Conservation (phyloP, 2,113 vertebrate genomes). For the Galeopterus variegatus region DNA sequence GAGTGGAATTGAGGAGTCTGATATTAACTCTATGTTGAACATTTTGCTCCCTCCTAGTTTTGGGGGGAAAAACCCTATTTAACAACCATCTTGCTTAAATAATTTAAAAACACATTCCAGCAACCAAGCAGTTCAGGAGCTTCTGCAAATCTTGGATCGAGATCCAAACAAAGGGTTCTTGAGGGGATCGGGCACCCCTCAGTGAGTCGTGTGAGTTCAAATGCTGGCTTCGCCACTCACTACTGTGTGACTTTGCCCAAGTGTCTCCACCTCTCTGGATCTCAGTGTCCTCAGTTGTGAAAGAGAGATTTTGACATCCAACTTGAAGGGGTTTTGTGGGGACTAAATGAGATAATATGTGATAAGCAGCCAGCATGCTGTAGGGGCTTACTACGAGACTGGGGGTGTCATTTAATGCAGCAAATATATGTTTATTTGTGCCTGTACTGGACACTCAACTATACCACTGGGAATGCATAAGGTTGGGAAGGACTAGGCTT, state of each 20-base stretch:
- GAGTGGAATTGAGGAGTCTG: neutral
- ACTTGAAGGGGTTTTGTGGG: neutral
- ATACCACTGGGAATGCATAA: neutral
- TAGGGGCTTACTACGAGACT: rapidly evolving
- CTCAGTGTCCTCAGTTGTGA: neutral
- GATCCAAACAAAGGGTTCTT: too few species aligned
- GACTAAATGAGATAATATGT: neutral
- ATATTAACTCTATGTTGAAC: neutral
- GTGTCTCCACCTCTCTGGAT: neutral
- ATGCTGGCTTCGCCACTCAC: neutral
- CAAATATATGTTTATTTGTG: neutral
- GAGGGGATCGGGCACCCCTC: neutral
- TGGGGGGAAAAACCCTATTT: neutral
- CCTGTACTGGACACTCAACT: neutral
- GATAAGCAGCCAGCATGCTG: neutral
- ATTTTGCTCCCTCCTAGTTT: neutral
- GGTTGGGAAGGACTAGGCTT: neutral
- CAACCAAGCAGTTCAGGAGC: neutral
- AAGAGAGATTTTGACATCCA: neutral
- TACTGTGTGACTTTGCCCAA: neutral
- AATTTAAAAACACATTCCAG: constrained; percentile 1
- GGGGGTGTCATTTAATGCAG: neutral
- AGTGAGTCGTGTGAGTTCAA: neutral
- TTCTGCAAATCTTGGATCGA: neutral
- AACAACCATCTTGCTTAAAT: neutral